Base-by-base conservation (phyloP, 2,797 vertebrate species). In the Triplophysa yarkandensis region DNA sequence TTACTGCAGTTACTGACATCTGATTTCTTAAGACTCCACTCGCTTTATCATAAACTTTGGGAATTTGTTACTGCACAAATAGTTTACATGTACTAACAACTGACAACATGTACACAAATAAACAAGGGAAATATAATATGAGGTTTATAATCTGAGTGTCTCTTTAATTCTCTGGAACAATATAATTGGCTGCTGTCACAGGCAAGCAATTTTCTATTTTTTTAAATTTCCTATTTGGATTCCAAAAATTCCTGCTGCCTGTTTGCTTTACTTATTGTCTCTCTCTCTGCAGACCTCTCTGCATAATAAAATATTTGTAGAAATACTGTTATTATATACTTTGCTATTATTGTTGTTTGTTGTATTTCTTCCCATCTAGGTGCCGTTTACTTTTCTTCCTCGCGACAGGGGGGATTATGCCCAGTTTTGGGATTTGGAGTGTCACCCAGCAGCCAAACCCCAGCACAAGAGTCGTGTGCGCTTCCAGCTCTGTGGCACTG, bases 371-470 rank as follows among this genome's bases (percentile, higher is more conserved):
- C 50, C 70, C 58, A 81, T 7, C 0, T 84, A 99, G 98, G 87
- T 98, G 78, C 88, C 90, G 2, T 34, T 98, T 44, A 91, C 84
- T 0, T 99, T 99, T 89, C 86, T 96, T 64, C 98, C 98, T 52
- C 92, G 94, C 85, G 93, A 95, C 74, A 80, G 79, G 74, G 98
- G 98, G 4, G 88, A 95, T 79, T 99, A 97, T 66, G 92, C 94
- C 30, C 97, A 99, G 83, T 98, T 97, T 85, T 99, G 98, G 98
- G 95, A 98, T 82, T 86, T 96, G 75, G 96, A 98, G 82, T 98
- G 93, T 82, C 92, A 96, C 75, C 91, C 94, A 5, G 78, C 93
- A 83, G 91, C 92, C 61, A 93, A 95, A 48, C 91, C 93, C 7
- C 92, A 92, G 44, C 88, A 90, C 80, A 98, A 95, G 83, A 88